These are phyloP conservation scores for Sitophilus oryzae DNA, from an alignment of 1,140 invertebrate genomes.

Conservation along the genomic window DNA sequence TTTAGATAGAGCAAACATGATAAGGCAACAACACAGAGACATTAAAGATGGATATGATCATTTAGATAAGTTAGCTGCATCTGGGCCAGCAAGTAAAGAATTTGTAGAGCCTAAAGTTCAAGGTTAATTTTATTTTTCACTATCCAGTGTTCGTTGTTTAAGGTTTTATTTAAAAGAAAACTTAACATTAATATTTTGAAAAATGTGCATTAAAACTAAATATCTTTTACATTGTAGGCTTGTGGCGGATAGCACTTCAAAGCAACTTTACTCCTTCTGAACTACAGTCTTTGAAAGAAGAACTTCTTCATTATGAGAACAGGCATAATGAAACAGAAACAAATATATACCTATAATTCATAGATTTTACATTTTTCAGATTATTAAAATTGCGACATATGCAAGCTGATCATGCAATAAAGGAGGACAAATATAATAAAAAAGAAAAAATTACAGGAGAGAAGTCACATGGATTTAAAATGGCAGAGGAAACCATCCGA, in stretches of 20 bases:
- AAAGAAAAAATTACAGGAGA: conserved; percentile 55
- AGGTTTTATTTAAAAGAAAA: too few species aligned
- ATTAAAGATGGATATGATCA: conserved; percentile 76
- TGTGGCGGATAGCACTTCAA: conserved; percentile 77
- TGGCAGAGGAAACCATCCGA: conserved; percentile 69
- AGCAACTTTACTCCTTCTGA: conserved; percentile 77
- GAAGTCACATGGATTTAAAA: conserved; percentile 54
- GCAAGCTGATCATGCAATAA: conserved; percentile 67
- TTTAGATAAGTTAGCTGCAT: conserved; percentile 64
- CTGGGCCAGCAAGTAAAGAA: conserved; percentile 71
- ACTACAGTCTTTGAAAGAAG: conserved; percentile 77
- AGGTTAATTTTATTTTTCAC: conserved; percentile 35
- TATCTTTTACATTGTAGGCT: conserved; percentile 32
- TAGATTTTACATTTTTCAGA: conserved; percentile 39
- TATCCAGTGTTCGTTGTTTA: too few species aligned
- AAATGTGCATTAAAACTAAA: too few species aligned
- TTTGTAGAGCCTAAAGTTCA: conserved; percentile 87
- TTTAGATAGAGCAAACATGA: conserved; percentile 60
- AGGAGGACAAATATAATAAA: conserved; percentile 56
- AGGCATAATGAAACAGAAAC: conserved; percentile 1
- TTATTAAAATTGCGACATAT: conserved; percentile 77
- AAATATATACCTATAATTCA: background rate
- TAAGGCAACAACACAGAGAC: conserved; percentile 71
- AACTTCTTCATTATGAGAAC: conserved; percentile 83
- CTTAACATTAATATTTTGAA: too few species aligned